Base-by-base conservation (phyloP, 92 coral and sea anemone genomes). In the Chrysogorgia sp. region DNA sequence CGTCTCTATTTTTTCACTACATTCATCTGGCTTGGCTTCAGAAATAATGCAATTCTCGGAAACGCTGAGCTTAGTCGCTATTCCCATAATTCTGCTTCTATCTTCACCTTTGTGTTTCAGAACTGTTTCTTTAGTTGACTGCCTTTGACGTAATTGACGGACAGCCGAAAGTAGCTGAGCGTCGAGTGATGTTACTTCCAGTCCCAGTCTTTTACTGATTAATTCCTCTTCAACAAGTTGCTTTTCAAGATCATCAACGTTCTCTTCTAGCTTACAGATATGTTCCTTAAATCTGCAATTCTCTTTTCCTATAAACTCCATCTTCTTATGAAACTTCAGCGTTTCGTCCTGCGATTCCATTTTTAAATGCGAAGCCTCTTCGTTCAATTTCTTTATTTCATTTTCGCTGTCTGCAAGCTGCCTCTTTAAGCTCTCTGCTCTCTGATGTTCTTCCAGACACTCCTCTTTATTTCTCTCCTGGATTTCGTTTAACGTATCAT, bases 131-230 rank as follows among this genome's bases (percentile, higher is more conserved):
- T 52, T 32, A n/a, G 10, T 52, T 55, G 40, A 20, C 37, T 8
- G 80, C 31, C 80, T 87, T 55, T 89, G 89, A 48, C 96, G 88
- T 58, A 96, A 79, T 63, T 85, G 90, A 17, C 76, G 49, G 49
- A 85, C 92, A 12, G 99, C 99, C 58, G 85, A 89, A n/a, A 74
- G 57, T 15, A 91, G 80, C 77, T 96, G 97, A 15, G 97, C 99
- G 33, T 92, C 92, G 29, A 96, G 89, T 2, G 99, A 96, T 45
- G 88, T 88, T n/a, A 92, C 86, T 69, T 91, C 92, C 2, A 85
- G 74, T 0, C 90, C 89, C 9, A 92, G 89, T 26, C 96, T 89
- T 50, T 89, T 87, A 80, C 84, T 89, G 59, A 86, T 84, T 13
- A 71, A 48, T 6, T 77, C 80, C 49, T 91, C 97, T 28, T 96